Base-by-base conservation (phyloP, 64 coral and sea anemone species). In the Montipora capricornis region DNA sequence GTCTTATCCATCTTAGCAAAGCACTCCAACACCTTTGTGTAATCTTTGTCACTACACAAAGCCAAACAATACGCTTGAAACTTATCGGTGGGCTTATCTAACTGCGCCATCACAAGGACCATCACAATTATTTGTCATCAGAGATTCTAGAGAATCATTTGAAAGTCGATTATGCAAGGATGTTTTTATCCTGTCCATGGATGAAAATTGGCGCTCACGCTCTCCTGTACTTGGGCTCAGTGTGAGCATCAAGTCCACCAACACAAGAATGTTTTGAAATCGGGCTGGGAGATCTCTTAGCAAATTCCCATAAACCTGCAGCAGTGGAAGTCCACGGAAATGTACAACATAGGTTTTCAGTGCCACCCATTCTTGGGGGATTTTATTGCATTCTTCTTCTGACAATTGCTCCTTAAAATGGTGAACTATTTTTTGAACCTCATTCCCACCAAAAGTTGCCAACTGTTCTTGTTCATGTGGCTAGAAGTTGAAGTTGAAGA, bases 211-310 rank as follows among this genome's bases (percentile, higher is more conserved):
- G 14, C 61, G 3, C 22, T 66, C 55, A 62, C 60, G 26, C 83
- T 87, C 83, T 49, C 37, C 83, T 87, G 83, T 87, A 37, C 83
- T 87, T 87, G 83, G 83, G 16, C 83, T 87, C 15, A 87, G 61
- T 87, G 83, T 87, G 5, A 62, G 83, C 83, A 49, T 87, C 83
- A 87, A 87, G 37, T 87, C 83, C 52, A 87, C 83, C 83, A 87
- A 71, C 83, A 87, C 83, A n/a, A 87, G 83, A 87, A 87, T 87
- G 83, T 87, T 87, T 61, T 69, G 83, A 69, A 70, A 70, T 87
- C 83, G 37, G 66, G 83, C 61, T 87, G 62, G 83, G 83, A 6
- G 53, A 85, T 85, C 53, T 85, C 49, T 85, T 85, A 85, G 82
- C 82, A 85, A 85, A 16, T 85, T 2, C 62, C 82, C 82, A 85